These are phyloP conservation scores for Nycticebus coucang DNA, from an alignment of 2,113 vertebrate genomes.

Conservation along the genomic window DNA sequence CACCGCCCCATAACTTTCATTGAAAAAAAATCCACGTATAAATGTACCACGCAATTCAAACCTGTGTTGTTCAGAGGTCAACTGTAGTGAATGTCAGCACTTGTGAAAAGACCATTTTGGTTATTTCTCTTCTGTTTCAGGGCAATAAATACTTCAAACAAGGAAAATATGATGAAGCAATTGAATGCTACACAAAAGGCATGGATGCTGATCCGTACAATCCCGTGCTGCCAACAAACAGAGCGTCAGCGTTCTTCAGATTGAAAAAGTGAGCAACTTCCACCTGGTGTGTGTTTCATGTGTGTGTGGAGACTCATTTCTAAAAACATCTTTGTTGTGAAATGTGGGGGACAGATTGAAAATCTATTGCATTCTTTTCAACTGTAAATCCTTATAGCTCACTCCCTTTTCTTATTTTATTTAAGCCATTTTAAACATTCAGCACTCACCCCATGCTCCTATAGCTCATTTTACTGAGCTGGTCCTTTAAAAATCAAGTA, in stretches of 20 bases:
- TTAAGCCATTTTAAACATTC: slow-evolving; percentile 17
- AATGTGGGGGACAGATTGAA: neutral
- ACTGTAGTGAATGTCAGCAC: neutral
- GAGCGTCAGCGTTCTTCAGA: slow-evolving; percentile 93
- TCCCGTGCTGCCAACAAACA: slow-evolving; percentile 94
- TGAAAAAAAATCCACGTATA: neutral
- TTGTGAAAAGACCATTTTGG: neutral
- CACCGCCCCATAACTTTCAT: neutral
- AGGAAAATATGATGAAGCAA: slow-evolving; percentile 93
- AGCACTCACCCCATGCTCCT: neutral
- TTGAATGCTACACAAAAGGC: slow-evolving; percentile 94
- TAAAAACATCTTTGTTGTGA: neutral
- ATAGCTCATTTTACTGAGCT: neutral
- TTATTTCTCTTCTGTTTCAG: slow-evolving; percentile 80
- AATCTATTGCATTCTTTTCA: slow-evolving; percentile 15
- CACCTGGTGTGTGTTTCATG: neutral
- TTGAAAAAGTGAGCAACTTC: slow-evolving; percentile 91
- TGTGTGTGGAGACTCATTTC: neutral
- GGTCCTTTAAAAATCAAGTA: neutral
- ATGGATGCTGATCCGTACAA: slow-evolving; percentile 95
- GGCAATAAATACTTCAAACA: slow-evolving; percentile 94
- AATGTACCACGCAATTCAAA: neutral
- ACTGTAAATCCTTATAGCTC: neutral
- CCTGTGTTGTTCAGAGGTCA: neutral
- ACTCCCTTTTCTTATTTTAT: neutral